Evolutionary conservation across 2,113 vertebrate genomes (phyloP).

Genomic region (Lichenostomus cassidix): DNA sequence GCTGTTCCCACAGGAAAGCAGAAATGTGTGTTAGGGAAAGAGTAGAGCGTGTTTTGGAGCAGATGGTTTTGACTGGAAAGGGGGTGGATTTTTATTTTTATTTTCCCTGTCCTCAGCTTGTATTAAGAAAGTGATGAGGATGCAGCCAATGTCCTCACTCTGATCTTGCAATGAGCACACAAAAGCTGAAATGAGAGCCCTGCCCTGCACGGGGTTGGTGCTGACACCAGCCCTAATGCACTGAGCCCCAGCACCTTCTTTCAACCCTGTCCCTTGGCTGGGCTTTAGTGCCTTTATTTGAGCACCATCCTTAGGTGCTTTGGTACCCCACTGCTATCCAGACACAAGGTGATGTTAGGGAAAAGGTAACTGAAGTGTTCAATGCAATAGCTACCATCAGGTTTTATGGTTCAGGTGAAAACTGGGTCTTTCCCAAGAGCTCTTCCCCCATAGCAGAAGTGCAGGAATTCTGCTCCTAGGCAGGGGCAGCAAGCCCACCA

Average conservation of each 20-base stretch:
- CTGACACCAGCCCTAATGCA: background rate
- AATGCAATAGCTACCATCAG: rapidly evolving
- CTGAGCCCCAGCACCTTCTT: background rate
- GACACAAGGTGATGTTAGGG: background rate
- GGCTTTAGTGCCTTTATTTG: background rate
- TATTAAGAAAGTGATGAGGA: background rate
- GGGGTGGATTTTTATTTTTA: conserved; percentile 5
- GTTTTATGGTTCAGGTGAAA: background rate
- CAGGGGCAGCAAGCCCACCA: background rate
- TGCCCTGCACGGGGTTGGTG: background rate
- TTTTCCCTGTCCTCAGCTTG: background rate
- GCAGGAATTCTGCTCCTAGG: background rate
- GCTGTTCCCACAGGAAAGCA: background rate
- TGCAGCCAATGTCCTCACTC: background rate
- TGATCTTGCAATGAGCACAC: background rate
- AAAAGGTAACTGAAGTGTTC: background rate
- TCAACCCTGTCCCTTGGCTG: background rate
- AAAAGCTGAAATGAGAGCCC: background rate
- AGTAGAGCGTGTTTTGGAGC: background rate
- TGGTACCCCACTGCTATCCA: background rate
- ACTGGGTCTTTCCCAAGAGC: background rate
- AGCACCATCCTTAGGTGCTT: background rate
- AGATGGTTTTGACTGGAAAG: conserved; percentile 26
- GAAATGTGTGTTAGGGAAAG: background rate
- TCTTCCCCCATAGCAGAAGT: background rate